Evolutionary conservation across 35 echinoderm and acorn worm genomes (phyloP), one percentile per base, ranked within the genome.

Genomic region (Lytechinus variegatus): DNA sequence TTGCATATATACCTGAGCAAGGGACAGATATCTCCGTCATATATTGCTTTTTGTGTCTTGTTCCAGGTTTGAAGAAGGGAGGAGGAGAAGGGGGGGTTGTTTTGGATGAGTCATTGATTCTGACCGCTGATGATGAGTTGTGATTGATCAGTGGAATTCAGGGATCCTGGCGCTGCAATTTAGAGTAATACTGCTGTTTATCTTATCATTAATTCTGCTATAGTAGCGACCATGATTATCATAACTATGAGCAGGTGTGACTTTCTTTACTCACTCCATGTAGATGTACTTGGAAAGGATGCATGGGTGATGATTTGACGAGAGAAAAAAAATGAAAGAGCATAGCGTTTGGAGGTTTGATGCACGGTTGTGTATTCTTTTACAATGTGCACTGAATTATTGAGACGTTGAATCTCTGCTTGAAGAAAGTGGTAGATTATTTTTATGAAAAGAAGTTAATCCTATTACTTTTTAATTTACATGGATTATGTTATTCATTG

Each of bases 1-100:
- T 93, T 93, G 92, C 92, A 93, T 93, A 93, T 93, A 57, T 93
- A 93, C 92, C 92, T 93, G 92, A 93, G 92, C 28, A 24, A 53
- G 14, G 10, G 92, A 57, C 9, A 24, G 10, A 16, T 13, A 27
- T 57, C 19, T 14, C 12, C n/a, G 54, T 53, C 54, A 27, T 55
- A 54, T 27, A 55, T 93, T 93, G 91, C 91, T 44, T 57, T 27
- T 93, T 57, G 52, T 90, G 88, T 90, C 88, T 90, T 90, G 28
- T 54, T 44, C 29, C 6, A 24, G 66, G 24, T 7, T 4, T 4
- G 7, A 24, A n/a, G 16, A 19, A 24, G 66, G 14, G 66, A 6
- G 19, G 66, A 21, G 16, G 61, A 44, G 33, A 2, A 44, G 61
- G 52, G 28, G 28, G 28, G 29, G 27, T 90, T 14, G 88, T 54